These are phyloP conservation scores for Bombus fervidus DNA, from an alignment of 1,140 invertebrate species.

Conservation along the genomic window DNA sequence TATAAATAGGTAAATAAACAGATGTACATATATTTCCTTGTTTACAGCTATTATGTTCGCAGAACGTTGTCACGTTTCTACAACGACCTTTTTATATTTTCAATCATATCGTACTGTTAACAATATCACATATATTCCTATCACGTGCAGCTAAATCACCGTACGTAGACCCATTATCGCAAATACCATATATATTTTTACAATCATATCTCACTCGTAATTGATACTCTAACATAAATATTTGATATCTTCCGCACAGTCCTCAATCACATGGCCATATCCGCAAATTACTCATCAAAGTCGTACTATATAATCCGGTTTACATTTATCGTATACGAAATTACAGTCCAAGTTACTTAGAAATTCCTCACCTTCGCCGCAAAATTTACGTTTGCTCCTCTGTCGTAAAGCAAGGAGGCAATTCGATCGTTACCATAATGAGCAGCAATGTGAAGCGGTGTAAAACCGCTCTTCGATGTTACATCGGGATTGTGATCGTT, in stretches of 20 bases:
- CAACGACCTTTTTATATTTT: background rate
- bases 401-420: constrained; percentile 93
- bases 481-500: constrained; percentile 98
- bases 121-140: background rate
- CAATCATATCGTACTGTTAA: background rate
- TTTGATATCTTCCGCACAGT: background rate
- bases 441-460: constrained; percentile 98
- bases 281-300: background rate
- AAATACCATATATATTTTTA: background rate
- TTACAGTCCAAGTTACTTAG: background rate
- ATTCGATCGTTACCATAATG: constrained; percentile 99
- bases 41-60: no score
- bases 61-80: background rate
- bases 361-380: constrained; percentile 90
- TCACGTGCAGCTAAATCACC: background rate
- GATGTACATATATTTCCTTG: no score
- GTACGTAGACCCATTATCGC: background rate
- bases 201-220: background rate
- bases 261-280: background rate
- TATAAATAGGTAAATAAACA: no score
- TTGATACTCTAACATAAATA: background rate
- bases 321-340: no score
- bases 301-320: background rate
- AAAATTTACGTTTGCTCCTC: constrained; percentile 97
- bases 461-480: constrained; percentile 98